phyloP scores from a whole-genome alignment of 2,888 invertebrate species.

The Conus canariensis region DNA sequence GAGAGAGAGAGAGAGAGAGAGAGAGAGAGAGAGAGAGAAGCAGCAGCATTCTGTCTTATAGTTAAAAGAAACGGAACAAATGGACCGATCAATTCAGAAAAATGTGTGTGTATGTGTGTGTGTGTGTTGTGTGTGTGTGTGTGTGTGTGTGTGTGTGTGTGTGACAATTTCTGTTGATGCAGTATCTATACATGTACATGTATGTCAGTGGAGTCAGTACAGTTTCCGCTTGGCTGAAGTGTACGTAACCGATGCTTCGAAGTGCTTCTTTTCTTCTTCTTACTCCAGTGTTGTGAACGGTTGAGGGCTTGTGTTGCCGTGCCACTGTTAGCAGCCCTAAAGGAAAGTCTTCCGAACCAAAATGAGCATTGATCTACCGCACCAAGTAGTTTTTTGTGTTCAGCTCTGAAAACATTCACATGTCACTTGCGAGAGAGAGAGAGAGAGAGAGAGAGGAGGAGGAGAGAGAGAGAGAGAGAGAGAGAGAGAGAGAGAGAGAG shows the following conservation, averaged over 20 bases:
- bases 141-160: slow-evolving; percentile 25
- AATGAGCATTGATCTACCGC: background rate
- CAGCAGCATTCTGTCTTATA: background rate
- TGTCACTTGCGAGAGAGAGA: background rate
- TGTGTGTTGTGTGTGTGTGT: slow-evolving; percentile 21
- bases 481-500: slow-evolving; percentile 2
- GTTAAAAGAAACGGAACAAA: too few species aligned
- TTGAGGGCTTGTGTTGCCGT: background rate
- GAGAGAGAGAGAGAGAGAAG: background rate
- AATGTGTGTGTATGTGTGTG: background rate
- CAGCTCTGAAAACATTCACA: background rate
- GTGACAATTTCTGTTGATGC: too few species aligned
- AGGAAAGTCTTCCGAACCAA: background rate
- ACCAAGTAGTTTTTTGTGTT: background rate
- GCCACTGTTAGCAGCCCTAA: background rate
- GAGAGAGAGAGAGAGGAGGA: slow-evolving; percentile 7
- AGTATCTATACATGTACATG: background rate
- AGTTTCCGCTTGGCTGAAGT: background rate
- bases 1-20: slow-evolving; percentile 1
- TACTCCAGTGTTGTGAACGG: background rate
- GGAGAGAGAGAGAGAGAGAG: slow-evolving; percentile 3
- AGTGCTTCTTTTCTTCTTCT: background rate
- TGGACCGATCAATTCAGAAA: too few species aligned
- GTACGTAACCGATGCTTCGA: background rate
- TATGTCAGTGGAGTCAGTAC: background rate